Conservation (phyloP, 2,797 vertebrate genomes). For the Trichosurus vulpecula region DNA sequence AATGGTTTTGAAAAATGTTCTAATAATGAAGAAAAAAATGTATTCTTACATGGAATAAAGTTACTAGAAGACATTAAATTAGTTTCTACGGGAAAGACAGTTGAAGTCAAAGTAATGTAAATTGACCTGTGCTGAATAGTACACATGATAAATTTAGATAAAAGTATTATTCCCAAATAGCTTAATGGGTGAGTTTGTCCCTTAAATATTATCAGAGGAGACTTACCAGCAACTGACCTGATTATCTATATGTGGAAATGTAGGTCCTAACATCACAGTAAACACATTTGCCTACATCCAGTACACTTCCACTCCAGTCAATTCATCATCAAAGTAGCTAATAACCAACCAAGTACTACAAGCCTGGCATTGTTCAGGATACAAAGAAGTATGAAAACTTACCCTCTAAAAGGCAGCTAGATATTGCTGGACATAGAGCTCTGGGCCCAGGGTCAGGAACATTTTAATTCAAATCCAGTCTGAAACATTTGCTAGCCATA, state of each 20-base stretch:
- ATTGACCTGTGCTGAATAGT: neutral
- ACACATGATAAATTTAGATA: neutral
- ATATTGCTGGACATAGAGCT: neutral
- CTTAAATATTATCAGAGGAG: neutral
- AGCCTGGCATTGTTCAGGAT: neutral
- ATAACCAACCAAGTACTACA: neutral
- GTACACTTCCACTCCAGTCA: neutral
- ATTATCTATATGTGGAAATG: neutral
- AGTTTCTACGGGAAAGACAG: neutral
- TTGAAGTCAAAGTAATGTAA: conserved; percentile 43
- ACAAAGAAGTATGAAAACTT: neutral
- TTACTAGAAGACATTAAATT: conserved; percentile 46
- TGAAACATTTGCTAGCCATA: neutral
- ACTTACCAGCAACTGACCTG: neutral
- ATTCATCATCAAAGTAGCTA: neutral
- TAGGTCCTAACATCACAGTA: neutral
- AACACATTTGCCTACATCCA: neutral
- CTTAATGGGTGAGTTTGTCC: neutral
- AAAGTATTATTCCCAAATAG: conserved; percentile 33
- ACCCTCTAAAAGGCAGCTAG: neutral
- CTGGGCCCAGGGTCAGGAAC: neutral
- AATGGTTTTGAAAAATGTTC: conserved; percentile 25
- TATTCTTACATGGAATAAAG: conserved; percentile 24
- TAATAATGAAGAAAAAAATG: conserved; percentile 29
- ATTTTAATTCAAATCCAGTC: neutral